A percentile compares a stretch with the other conserved stretches of the same genome.
phyloP scores from a whole-genome alignment of 1,140 invertebrate species.

The Maniola jurtina region DNA sequence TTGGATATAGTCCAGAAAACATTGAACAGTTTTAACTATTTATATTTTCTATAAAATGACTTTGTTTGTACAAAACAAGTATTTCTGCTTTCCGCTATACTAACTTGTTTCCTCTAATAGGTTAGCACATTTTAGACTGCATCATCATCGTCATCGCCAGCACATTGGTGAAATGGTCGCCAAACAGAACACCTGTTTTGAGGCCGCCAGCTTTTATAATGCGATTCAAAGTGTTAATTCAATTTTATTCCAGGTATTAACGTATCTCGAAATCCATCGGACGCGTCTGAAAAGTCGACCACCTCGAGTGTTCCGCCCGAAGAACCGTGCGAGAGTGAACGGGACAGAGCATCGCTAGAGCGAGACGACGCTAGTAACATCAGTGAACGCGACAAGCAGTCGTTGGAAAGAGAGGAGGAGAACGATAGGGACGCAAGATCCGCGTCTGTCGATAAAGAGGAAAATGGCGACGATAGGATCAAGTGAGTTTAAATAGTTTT shows the following conservation, averaged over 20 bases:
- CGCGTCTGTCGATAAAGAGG: slow-evolving; percentile 34
- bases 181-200: no score
- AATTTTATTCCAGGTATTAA: slow-evolving; percentile 44
- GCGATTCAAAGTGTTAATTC: background rate
- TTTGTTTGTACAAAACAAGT: no score
- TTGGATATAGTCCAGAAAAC: no score
- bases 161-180: no score
- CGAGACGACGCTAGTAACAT: slow-evolving; percentile 19
- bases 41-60: no score
- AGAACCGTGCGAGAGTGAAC: slow-evolving; percentile 33
- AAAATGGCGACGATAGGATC: slow-evolving; percentile 42
- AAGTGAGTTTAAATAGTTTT: slow-evolving; percentile 30
- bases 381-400: slow-evolving; percentile 23
- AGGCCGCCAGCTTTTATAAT: no score
- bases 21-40: no score
- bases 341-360: slow-evolving; percentile 32
- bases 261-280: slow-evolving; percentile 64
- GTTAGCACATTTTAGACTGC: no score
- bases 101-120: no score
- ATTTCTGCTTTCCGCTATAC: no score
- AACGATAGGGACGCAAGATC: slow-evolving; percentile 28
- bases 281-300: slow-evolving; percentile 60
- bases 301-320: slow-evolving; percentile 37
- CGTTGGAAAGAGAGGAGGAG: slow-evolving; percentile 32
- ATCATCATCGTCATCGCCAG: no score